Percentiles rank a stretch among this genome's conserved stretches.
phyloP scores from a whole-genome alignment of 2,113 vertebrate genomes.

The Mungos mungo region DNA sequence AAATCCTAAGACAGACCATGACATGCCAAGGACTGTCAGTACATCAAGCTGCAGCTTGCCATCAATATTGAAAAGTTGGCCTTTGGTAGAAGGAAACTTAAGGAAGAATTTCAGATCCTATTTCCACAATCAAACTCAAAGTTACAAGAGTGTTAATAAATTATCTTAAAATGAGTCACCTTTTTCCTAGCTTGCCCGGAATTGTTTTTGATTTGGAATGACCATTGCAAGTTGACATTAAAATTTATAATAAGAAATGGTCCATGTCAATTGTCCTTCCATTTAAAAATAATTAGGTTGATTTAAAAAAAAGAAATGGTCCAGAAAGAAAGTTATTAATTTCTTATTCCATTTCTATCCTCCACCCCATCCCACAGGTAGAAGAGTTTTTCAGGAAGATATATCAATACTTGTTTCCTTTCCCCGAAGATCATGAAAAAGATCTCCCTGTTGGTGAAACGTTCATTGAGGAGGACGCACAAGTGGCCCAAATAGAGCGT shows the following conservation, averaged over 20 bases:
- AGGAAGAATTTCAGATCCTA: slow-evolving; percentile 9
- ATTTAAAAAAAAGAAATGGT: neutral
- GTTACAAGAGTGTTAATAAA: neutral
- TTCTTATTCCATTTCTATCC: slow-evolving; percentile 36
- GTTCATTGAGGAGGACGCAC: slow-evolving; percentile 79
- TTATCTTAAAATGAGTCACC: neutral
- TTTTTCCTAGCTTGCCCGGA: neutral
- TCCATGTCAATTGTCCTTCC: neutral
- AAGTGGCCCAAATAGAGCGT: slow-evolving; percentile 86
- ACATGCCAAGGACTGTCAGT: neutral
- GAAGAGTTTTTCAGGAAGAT: slow-evolving; percentile 89
- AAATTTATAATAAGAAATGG: neutral
- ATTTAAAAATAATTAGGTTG: neutral
- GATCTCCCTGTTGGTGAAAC: slow-evolving; percentile 78
- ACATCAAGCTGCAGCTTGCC: neutral
- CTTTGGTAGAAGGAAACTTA: neutral
- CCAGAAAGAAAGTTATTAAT: neutral
- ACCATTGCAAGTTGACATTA: neutral
- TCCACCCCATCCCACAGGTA: slow-evolving; percentile 80
- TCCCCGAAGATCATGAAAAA: slow-evolving; percentile 76
- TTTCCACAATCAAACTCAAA: neutral
- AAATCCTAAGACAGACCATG: neutral
- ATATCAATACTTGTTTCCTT: slow-evolving; percentile 84
- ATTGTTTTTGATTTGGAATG: neutral
- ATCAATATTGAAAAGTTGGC: neutral